Evolutionary conservation across 92 coral and sea anemone genomes (phyloP).

Genomic region (Isaurus tuberculatus): DNA sequence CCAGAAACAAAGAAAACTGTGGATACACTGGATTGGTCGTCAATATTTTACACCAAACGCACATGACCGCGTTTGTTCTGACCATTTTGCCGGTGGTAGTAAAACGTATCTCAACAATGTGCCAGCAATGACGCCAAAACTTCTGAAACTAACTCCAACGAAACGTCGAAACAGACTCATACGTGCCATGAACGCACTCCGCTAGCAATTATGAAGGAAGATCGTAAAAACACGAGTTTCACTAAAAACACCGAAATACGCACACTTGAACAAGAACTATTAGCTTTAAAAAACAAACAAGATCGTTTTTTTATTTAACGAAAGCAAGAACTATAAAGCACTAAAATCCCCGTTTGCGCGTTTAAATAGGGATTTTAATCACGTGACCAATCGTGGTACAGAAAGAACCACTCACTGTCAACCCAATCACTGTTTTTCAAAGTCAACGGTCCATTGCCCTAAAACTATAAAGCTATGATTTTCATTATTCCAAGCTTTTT

Average conservation of each 20-base stretch:
- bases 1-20: constrained; percentile 16
- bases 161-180: constrained; percentile 4
- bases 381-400: too few species aligned
- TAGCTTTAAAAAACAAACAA: background rate
- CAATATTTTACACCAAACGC: constrained; percentile 11
- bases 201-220: background rate
- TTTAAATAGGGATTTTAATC: too few species aligned
- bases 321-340: background rate
- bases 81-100: background rate
- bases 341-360: background rate
- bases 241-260: constrained; percentile 17
- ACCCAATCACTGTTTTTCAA: too few species aligned
- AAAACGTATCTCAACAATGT: background rate
- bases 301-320: background rate
- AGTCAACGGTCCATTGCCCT: too few species aligned
- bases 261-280: constrained; percentile 3
- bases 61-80: background rate
- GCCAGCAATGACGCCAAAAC: background rate
- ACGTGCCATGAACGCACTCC: constrained; percentile 20
- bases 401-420: too few species aligned
- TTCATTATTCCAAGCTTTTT: too few species aligned
- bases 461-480: too few species aligned
- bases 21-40: constrained; percentile 40
- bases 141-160: constrained; percentile 27
- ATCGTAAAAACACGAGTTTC: background rate